A percentile compares a stretch with the other conserved stretches of the same genome.
Evolutionary conservation across 2,797 vertebrate genomes (phyloP).

Genomic region (Todus mexicanus): DNA sequence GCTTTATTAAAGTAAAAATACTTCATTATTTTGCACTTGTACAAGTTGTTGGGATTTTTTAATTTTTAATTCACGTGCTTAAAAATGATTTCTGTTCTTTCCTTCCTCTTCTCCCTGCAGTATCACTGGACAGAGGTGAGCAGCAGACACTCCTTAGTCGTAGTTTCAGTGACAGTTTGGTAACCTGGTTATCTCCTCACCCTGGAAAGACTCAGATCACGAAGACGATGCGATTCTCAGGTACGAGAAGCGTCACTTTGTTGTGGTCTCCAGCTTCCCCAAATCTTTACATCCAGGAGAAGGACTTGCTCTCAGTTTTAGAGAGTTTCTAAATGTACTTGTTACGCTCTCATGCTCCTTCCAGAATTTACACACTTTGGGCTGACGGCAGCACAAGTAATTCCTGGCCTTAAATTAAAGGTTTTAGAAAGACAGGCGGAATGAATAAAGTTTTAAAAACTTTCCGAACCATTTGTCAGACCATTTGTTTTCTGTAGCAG

Average conservation of each 20-base stretch:
- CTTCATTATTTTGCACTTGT: neutral
- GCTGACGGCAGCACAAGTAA: neutral
- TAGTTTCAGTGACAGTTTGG: neutral
- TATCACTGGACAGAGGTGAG: neutral
- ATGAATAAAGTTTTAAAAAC: neutral
- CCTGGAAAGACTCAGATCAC: neutral
- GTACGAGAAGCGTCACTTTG: neutral
- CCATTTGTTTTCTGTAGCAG: neutral
- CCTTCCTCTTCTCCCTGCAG: neutral
- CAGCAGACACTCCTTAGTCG: neutral
- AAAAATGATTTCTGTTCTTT: neutral
- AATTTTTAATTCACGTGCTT: neutral
- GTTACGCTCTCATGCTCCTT: neutral
- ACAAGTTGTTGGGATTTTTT: neutral
- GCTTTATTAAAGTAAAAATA: no score
- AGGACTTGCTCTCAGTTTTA: neutral
- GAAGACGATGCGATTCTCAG: fast-evolving
- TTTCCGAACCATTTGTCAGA: neutral
- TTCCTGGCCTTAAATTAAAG: neutral
- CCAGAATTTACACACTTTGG: neutral
- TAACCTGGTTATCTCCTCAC: neutral
- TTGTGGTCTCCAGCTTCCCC: neutral
- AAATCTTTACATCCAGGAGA: neutral
- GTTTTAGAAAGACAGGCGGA: neutral
- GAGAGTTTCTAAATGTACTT: neutral